A percentile compares a stretch with the other conserved stretches of the same genome.
Conservation (phyloP, 1,140 invertebrate genomes). For the Cardiocondyla obscurior region DNA sequence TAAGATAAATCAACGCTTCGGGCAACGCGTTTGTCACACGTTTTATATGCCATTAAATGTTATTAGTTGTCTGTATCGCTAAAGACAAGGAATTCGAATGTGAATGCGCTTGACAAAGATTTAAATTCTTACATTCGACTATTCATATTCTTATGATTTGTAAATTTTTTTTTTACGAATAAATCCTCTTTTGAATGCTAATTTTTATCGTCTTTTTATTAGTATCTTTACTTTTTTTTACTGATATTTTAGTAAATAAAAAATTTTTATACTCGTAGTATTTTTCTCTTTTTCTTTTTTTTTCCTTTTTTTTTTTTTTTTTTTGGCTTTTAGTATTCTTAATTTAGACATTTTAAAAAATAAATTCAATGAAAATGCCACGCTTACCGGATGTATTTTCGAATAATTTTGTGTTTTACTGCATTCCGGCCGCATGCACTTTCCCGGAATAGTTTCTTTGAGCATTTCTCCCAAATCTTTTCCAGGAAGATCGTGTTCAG, state of each 20-base stretch:
- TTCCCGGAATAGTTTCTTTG: not conserved
- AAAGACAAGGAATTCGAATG: not conserved
- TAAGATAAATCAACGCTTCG: constrained; percentile 8
- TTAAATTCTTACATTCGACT: not conserved
- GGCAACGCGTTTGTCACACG: not conserved
- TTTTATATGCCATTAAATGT: not conserved
- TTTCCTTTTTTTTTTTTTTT: too few relatives aligned
- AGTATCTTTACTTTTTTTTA: too few relatives aligned
- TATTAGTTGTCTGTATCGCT: not conserved
- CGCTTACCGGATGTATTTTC: not conserved
- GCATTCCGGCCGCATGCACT: not conserved
- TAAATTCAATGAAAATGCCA: not conserved
- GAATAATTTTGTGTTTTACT: not conserved
- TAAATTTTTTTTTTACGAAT: not conserved
- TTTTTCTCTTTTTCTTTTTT: too few relatives aligned
- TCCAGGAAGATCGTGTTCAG: not conserved
- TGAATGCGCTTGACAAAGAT: not conserved
- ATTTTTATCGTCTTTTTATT: not conserved
- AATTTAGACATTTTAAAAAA: not conserved
- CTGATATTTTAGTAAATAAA: too few relatives aligned
- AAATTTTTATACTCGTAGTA: too few relatives aligned
- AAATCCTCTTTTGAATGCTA: not conserved
- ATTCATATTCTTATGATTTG: not conserved
- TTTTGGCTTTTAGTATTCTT: too few relatives aligned
- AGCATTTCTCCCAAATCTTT: constrained; percentile 14